A percentile compares a stretch with the other conserved stretches of the same genome.
Evolutionary conservation across 1,140 invertebrate species (phyloP).

Genomic region (Calliphora vicina): DNA sequence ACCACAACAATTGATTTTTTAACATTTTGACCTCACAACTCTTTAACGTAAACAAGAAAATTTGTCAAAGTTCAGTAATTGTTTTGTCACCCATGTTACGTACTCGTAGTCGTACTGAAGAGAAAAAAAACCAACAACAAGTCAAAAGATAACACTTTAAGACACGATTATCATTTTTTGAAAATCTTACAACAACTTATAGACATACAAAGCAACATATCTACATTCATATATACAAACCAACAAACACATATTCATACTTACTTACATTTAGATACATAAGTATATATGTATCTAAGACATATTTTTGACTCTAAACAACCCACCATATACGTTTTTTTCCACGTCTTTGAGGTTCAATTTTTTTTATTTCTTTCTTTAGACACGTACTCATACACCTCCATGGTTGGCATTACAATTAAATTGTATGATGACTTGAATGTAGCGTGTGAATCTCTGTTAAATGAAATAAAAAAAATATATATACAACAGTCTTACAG

Average conservation of each 20-base stretch:
- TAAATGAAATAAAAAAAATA: not conserved
- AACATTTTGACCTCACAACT: conserved; percentile 29
- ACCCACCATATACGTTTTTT: conserved; percentile 9
- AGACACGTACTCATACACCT: conserved; percentile 22
- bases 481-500: not conserved
- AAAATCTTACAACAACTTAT: conserved; percentile 15
- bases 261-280: too few species aligned
- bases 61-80: conserved; percentile 35
- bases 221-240: too few species aligned
- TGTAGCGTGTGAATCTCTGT: conserved; percentile 27
- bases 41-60: conserved; percentile 26
- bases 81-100: conserved; percentile 34
- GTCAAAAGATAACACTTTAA: conserved; percentile 33
- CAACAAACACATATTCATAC: not conserved
- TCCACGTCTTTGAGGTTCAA: not conserved
- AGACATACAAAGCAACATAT: not conserved
- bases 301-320: conserved; percentile 30
- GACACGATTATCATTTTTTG: conserved; percentile 32
- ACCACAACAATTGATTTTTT: conserved; percentile 4
- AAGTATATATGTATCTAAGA: conserved; percentile 26
- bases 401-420: conserved; percentile 31
- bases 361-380: not conserved
- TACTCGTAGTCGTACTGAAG: not conserved
- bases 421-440: conserved; percentile 28
- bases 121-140: not conserved